Evolutionary conservation across 2,797 vertebrate species (phyloP).

Genomic region (Anguilla obscura): DNA sequence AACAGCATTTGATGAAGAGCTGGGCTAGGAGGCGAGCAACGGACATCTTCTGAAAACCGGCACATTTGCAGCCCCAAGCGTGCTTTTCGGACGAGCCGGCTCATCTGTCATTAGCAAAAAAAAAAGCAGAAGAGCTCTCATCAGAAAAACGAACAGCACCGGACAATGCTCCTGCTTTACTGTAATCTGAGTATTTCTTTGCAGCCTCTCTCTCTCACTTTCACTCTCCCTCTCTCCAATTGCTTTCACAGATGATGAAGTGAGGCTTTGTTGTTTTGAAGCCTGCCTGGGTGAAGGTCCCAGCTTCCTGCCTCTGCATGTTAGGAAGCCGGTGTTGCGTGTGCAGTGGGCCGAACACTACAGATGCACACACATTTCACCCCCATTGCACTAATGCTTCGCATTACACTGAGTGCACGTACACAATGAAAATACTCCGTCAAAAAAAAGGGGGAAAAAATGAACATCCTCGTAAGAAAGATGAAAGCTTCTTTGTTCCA

Average conservation of each 20-base stretch:
- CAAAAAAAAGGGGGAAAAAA: not conserved
- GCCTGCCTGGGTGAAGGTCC: constrained; percentile 44
- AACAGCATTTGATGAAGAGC: constrained; percentile 41
- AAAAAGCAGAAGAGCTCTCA: no score
- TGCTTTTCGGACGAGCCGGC: constrained; percentile 44
- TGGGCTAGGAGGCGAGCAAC: not conserved
- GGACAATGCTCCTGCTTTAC: not conserved
- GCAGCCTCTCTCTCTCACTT: not conserved
- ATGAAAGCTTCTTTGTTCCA: not conserved
- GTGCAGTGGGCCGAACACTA: not conserved
- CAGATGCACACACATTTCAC: not conserved
- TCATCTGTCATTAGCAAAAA: not conserved
- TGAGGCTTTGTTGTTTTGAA: constrained; percentile 1
- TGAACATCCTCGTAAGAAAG: not conserved
- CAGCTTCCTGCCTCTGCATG: constrained; percentile 39
- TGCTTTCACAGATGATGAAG: not conserved
- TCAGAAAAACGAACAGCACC: not conserved
- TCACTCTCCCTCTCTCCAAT: constrained; percentile 28
- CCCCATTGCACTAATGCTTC: not conserved
- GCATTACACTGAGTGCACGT: not conserved
- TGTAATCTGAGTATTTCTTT: not conserved
- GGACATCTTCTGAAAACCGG: constrained; percentile 26
- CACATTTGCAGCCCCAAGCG: constrained; percentile 42
- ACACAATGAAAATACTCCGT: not conserved
- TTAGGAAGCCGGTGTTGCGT: constrained; percentile 18